Conservation (phyloP, 2,888 invertebrate species). For the Fissipunctia ypsillon region DNA sequence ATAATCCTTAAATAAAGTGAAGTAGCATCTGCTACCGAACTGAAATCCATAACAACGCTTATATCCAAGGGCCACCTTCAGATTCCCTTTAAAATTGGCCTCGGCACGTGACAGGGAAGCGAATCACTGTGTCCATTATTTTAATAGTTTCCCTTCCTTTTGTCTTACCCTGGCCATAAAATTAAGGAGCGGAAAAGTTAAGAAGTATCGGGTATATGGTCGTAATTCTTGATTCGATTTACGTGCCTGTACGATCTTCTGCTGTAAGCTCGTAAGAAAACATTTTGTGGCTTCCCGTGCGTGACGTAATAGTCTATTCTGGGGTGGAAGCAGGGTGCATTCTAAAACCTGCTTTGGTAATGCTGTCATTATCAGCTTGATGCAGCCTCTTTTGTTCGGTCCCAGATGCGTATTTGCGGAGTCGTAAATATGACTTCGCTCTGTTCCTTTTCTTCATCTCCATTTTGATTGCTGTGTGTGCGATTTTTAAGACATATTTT, state of each 20-base stretch:
- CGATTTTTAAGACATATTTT: no score
- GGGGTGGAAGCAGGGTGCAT: not conserved
- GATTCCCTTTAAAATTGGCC: constrained; percentile 83
- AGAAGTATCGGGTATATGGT: constrained; percentile 41
- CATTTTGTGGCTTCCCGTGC: constrained; percentile 23
- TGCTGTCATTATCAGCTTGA: not conserved
- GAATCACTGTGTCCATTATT: constrained; percentile 78
- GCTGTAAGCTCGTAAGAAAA: not conserved
- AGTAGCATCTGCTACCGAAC: constrained; percentile 75
- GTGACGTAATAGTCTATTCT: constrained; percentile 20
- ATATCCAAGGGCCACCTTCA: constrained; percentile 61
- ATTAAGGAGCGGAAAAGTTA: constrained; percentile 70
- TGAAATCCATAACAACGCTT: constrained; percentile 75
- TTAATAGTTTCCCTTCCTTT: constrained; percentile 79
- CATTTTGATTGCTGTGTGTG: no score
- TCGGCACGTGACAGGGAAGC: constrained; percentile 80
- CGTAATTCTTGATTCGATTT: constrained; percentile 63
- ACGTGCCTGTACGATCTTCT: constrained; percentile 33
- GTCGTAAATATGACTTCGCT: no score
- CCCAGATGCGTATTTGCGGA: not conserved
- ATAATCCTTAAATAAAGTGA: constrained; percentile 55
- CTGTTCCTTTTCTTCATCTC: no score
- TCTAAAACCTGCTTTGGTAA: not conserved
- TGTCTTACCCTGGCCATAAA: constrained; percentile 66
- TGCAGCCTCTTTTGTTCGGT: not conserved